A percentile compares a stretch with the other conserved stretches of the same genome.
Conservation (phyloP, 1,140 invertebrate genomes). For the Bombus haemorrhoidalis region DNA sequence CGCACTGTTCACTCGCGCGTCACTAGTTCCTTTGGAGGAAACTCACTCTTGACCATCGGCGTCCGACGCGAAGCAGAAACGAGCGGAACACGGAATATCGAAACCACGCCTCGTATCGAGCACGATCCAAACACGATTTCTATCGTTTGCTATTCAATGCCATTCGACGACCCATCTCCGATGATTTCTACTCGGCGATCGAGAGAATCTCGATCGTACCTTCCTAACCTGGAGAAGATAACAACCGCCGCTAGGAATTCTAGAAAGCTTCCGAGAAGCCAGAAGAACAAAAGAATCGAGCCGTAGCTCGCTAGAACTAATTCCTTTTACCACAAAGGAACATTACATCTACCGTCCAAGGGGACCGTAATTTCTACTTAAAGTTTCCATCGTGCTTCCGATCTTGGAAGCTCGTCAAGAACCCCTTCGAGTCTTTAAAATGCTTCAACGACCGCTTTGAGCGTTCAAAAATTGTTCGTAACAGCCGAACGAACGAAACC, state of each 20-base stretch:
- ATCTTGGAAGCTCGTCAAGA: conserved; percentile 2
- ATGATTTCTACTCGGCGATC: too few species aligned
- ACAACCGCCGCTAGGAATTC: not conserved
- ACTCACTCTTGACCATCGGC: not conserved
- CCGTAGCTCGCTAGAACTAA: not conserved
- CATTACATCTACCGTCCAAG: not conserved
- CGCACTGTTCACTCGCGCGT: conserved; percentile 11
- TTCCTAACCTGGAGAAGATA: not conserved
- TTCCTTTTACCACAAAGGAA: not conserved
- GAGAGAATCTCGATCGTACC: not conserved
- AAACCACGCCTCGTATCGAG: not conserved
- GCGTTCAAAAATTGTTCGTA: not conserved
- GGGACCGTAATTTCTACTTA: not conserved
- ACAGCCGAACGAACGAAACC: not conserved
- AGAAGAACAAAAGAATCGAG: not conserved
- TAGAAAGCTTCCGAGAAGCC: not conserved
- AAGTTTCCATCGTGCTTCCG: not conserved
- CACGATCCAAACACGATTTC: not conserved
- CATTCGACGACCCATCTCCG: too few species aligned
- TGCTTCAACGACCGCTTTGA: not conserved
- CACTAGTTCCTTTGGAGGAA: not conserved
- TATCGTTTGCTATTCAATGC: not conserved
- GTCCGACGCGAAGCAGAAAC: not conserved
- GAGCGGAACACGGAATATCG: not conserved
- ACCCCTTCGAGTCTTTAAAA: not conserved